Conservation (phyloP, 2,113 vertebrate genomes). For the Phylloscopus trochilus region DNA sequence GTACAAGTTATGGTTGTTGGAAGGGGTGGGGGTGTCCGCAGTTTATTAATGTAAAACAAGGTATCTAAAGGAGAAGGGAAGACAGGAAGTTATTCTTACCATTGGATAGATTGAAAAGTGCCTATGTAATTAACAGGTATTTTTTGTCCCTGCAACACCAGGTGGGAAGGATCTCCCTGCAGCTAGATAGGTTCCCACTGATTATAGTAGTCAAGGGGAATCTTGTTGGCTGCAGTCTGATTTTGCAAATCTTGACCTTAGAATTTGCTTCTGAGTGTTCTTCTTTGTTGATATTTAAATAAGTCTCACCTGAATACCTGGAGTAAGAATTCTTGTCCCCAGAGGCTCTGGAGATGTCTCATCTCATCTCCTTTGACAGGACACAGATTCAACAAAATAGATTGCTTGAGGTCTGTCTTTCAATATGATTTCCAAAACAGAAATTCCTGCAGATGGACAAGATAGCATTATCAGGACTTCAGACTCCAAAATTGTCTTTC, state of each 20-base stretch:
- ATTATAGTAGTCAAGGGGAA: background rate
- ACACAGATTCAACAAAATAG: background rate
- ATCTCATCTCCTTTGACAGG: background rate
- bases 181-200: background rate
- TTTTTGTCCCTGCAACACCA: background rate
- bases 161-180: background rate
- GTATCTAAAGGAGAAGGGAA: background rate
- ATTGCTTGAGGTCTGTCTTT: background rate
- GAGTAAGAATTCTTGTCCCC: background rate
- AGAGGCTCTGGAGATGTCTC: background rate
- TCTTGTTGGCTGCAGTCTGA: background rate
- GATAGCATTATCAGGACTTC: background rate
- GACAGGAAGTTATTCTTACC: background rate
- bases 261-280: background rate
- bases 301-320: background rate
- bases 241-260: background rate
- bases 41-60: background rate
- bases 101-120: background rate
- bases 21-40: background rate
- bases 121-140: background rate
- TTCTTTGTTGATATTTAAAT: background rate
- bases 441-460: background rate
- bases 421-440: background rate
- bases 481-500: background rate
- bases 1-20: background rate